Conservation (phyloP, 1,140 invertebrate genomes). For the Pseudomyrmex gracilis region DNA sequence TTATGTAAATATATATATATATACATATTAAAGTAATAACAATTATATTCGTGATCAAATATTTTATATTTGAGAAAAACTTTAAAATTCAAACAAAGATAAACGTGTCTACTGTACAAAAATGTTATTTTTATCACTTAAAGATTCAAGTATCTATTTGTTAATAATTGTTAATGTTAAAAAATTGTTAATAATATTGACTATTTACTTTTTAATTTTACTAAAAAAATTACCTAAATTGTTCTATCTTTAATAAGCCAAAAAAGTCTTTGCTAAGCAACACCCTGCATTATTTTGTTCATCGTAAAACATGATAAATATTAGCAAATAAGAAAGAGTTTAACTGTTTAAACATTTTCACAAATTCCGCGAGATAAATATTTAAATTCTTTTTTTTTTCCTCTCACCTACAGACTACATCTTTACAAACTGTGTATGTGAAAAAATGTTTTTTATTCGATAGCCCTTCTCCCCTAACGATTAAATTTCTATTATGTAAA, state of each 20-base stretch:
- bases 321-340: slow-evolving; percentile 4
- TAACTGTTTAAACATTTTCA: neutral
- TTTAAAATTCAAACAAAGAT: neutral
- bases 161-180: slow-evolving; percentile 6
- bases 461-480: slow-evolving; percentile 35
- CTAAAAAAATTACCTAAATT: neutral
- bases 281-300: slow-evolving; percentile 18
- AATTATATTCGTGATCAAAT: neutral
- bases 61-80: neutral
- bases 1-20: no score
- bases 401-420: slow-evolving; percentile 13
- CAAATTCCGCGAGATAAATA: slow-evolving; percentile 30
- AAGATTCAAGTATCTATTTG: neutral
- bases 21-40: no score
- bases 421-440: slow-evolving; percentile 39
- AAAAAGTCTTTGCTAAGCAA: slow-evolving; percentile 7
- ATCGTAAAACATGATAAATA: slow-evolving; percentile 17
- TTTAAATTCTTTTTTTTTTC: slow-evolving; percentile 1
- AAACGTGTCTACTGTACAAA: neutral
- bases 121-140: neutral
- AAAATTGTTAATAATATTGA: slow-evolving; percentile 1
- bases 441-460: slow-evolving; percentile 56
- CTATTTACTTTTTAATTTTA: neutral
- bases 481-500: slow-evolving; percentile 60
- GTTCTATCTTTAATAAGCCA: neutral